phyloP scores from a whole-genome alignment of 2,113 vertebrate species.

The Vanacampus margaritifer region DNA sequence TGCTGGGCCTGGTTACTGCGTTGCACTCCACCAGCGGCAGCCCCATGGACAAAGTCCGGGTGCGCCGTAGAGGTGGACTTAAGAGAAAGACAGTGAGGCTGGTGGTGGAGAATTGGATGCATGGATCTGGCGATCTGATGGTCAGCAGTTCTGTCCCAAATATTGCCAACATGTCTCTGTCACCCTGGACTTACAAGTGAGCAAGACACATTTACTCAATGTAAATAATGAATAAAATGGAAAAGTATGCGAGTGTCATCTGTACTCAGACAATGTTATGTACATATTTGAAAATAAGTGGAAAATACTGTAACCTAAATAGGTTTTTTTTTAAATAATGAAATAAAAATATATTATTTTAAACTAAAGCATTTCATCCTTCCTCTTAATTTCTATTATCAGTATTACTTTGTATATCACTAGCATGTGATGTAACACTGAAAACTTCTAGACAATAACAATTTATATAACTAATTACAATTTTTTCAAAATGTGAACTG shows the following conservation, averaged over 20 bases:
- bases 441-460: no score
- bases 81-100: slow-evolving; percentile 21
- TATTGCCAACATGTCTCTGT: slow-evolving; percentile 56
- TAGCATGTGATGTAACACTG: no score
- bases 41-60: accelerated
- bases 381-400: no score
- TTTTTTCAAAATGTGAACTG: no score
- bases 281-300: background rate
- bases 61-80: background rate
- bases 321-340: no score
- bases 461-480: no score
- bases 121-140: background rate
- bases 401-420: no score
- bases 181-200: slow-evolving; percentile 71
- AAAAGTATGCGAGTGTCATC: no score
- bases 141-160: background rate
- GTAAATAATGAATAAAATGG: background rate
- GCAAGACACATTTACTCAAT: background rate
- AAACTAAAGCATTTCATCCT: no score
- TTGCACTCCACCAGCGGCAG: background rate
- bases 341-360: no score
- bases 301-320: background rate
- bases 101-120: slow-evolving; percentile 10
- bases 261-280: background rate
- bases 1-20: slow-evolving; percentile 35